Percentiles rank a stretch among this genome's conserved stretches.
phyloP scores from a whole-genome alignment of 2,888 invertebrate species.

The Andrena minutula region DNA sequence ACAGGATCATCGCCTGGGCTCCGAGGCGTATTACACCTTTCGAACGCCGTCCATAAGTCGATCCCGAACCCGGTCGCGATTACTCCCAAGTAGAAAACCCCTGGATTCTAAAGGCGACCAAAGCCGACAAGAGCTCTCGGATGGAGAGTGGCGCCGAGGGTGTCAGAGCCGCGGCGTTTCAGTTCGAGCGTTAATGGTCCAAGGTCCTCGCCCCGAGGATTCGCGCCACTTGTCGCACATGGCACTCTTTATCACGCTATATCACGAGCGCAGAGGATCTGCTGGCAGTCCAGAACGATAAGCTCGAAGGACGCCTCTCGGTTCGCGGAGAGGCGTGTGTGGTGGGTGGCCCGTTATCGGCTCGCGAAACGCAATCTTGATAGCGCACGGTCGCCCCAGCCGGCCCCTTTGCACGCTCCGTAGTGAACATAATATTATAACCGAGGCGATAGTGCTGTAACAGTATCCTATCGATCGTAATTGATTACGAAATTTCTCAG shows the following conservation, averaged over 20 bases:
- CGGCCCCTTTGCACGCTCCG: background rate
- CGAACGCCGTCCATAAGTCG: too few relatives aligned
- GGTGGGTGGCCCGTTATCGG: conserved; percentile 26
- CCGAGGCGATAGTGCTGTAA: conserved; percentile 1
- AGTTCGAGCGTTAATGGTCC: conserved; percentile 63
- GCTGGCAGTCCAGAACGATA: conserved; percentile 62
- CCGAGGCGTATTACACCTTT: too few relatives aligned
- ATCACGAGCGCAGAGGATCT: conserved; percentile 55
- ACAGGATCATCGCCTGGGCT: too few relatives aligned
- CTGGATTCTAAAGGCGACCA: background rate
- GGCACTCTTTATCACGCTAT: conserved; percentile 59
- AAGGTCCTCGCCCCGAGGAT: conserved; percentile 62
- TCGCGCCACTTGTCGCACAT: conserved; percentile 40
- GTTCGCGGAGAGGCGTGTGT: conserved; percentile 19
- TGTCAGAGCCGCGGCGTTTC: conserved; percentile 47
- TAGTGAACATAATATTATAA: background rate
- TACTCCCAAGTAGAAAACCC: background rate
- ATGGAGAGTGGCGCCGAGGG: background rate
- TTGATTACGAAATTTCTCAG: background rate
- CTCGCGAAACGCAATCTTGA: background rate
- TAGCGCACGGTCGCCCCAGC: conserved; percentile 16
- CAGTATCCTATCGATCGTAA: background rate
- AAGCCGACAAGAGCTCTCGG: background rate
- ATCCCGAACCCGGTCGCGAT: background rate
- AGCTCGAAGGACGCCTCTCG: conserved; percentile 61